phyloP scores from a whole-genome alignment of 2,888 invertebrate species.

The Melanostoma scalare region DNA sequence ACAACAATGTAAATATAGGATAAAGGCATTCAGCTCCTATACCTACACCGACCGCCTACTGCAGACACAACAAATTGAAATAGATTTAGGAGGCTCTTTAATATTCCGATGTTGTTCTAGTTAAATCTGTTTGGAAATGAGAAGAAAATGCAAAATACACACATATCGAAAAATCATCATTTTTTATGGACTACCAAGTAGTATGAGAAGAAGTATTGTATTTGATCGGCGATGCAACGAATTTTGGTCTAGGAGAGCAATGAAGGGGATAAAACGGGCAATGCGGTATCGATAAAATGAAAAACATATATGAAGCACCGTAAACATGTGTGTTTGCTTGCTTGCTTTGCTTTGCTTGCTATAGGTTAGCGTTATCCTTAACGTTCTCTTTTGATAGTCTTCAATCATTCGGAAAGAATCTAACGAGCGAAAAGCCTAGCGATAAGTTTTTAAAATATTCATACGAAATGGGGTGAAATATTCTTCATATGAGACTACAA shows the following conservation, averaged over 20 bases:
- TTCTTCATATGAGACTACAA: slow-evolving; percentile 13
- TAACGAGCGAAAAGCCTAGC: slow-evolving; percentile 71
- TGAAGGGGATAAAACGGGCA: background rate
- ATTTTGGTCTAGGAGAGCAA: no score
- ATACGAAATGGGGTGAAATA: slow-evolving; percentile 63
- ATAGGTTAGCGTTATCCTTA: slow-evolving; percentile 40
- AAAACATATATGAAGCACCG: slow-evolving; percentile 29
- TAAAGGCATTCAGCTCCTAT: slow-evolving; percentile 32
- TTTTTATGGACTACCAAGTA: slow-evolving; percentile 59
- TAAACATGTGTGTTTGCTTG: background rate
- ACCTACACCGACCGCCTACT: background rate
- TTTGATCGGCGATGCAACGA: background rate
- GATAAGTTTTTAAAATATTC: slow-evolving; percentile 68
- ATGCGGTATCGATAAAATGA: slow-evolving; percentile 11
- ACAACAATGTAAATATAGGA: slow-evolving; percentile 35
- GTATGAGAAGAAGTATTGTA: slow-evolving; percentile 23
- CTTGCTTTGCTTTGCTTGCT: background rate
- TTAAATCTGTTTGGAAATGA: slow-evolving; percentile 70
- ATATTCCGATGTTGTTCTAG: slow-evolving; percentile 69
- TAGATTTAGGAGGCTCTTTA: slow-evolving; percentile 58
- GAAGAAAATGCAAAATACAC: slow-evolving; percentile 66
- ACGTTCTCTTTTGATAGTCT: slow-evolving; percentile 61
- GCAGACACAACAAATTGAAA: slow-evolving; percentile 68
- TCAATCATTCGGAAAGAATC: slow-evolving; percentile 68
- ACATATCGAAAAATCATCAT: slow-evolving; percentile 54